These are phyloP conservation scores for Sinotaia quadrata DNA, from an alignment of 2,888 invertebrate species.

Conservation along the genomic window DNA sequence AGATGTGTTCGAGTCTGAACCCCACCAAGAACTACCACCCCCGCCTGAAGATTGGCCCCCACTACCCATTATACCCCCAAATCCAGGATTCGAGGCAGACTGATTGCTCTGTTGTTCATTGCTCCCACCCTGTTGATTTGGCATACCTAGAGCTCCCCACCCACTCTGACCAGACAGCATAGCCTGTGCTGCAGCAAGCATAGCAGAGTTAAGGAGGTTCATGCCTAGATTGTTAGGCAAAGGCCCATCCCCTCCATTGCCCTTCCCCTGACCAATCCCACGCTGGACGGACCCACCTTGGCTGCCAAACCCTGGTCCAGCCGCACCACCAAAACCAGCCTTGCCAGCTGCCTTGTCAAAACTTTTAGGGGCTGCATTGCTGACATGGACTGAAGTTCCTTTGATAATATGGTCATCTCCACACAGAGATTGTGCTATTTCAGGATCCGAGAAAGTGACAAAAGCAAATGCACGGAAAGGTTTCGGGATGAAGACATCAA, in stretches of 20 bases:
- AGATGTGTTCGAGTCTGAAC: conserved; percentile 29
- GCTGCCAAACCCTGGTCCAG: conserved; percentile 29
- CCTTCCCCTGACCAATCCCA: conserved; percentile 31
- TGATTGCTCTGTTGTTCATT: conserved; percentile 30
- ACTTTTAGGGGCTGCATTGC: conserved; percentile 69
- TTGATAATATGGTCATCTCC: conserved; percentile 95
- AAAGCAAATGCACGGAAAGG: conserved; percentile 84
- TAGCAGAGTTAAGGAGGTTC: conserved; percentile 62
- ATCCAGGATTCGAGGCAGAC: conserved; percentile 23
- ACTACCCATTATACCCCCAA: conserved; percentile 31
- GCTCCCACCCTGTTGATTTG: conserved; percentile 43
- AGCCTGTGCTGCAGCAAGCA: conserved; percentile 65
- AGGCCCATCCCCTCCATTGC: conserved; percentile 34
- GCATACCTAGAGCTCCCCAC: conserved; percentile 38
- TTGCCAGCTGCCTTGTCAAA: conserved; percentile 48
- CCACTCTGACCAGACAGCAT: conserved; percentile 54
- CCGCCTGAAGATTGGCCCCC: conserved; percentile 28
- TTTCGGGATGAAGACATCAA: conserved; percentile 95
- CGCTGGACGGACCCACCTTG: conserved; percentile 32
- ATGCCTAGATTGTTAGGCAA: conserved; percentile 52
- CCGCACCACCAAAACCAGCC: conserved; percentile 31
- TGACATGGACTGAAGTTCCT: conserved; percentile 80
- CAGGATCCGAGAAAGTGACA: conserved; percentile 93
- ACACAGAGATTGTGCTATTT: conserved; percentile 90
- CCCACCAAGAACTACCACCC: conserved; percentile 31